Evolutionary conservation across 2,113 vertebrate species (phyloP).

Genomic region (Rana temporaria): DNA sequence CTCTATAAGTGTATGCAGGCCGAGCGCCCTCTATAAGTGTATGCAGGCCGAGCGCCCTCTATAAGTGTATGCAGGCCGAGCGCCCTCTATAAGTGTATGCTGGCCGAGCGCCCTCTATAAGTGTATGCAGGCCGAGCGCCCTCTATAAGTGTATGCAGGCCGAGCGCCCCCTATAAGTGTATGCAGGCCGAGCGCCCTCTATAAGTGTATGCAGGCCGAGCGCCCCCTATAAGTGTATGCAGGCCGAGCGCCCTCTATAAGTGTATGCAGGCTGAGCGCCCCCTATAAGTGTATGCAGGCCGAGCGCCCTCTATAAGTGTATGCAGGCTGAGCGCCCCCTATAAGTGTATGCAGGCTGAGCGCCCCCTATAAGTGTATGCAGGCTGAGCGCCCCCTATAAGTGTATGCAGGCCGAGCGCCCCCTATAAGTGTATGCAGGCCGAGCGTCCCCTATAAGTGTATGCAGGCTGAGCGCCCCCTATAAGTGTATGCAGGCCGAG

Average conservation of each 20-base stretch:
- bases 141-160: too few relatives aligned
- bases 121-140: not conserved
- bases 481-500: too few relatives aligned
- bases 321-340: too few relatives aligned
- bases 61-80: slow-evolving; percentile 5
- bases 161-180: not conserved
- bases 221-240: not conserved
- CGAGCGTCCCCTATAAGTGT: not conserved
- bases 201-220: too few relatives aligned
- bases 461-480: not conserved
- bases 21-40: too few relatives aligned
- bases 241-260: not conserved
- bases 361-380: not conserved
- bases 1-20: slow-evolving; percentile 1
- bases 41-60: too few relatives aligned
- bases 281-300: not conserved
- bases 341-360: slow-evolving; percentile 3
- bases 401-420: not conserved
- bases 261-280: too few relatives aligned
- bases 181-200: not conserved
- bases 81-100: too few relatives aligned
- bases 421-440: too few relatives aligned
- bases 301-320: too few relatives aligned
- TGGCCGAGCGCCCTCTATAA: not conserved
- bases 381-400: not conserved